phyloP scores from a whole-genome alignment of 2,888 invertebrate genomes.

The Drosophila kambysellisi region DNA sequence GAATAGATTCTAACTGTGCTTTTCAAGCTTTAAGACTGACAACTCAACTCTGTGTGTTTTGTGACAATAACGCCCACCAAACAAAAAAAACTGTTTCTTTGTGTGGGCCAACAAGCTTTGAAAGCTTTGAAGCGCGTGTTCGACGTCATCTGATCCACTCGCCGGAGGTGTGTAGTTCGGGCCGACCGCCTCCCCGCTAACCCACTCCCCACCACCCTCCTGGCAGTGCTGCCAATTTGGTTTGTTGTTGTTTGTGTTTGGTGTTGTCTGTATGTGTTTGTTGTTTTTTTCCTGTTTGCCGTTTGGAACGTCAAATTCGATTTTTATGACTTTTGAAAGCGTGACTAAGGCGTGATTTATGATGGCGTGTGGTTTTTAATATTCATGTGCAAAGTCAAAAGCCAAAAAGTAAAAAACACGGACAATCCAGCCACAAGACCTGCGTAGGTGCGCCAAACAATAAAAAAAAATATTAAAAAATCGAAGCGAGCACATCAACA shows the following conservation, averaged over 20 bases:
- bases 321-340: conserved; percentile 85
- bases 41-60: background rate
- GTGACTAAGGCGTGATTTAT: conserved; percentile 85
- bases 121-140: conserved; percentile 39
- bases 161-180: conserved; percentile 19
- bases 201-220: background rate
- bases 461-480: conserved; percentile 49
- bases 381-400: conserved; percentile 81
- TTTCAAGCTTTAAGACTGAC: conserved; percentile 3
- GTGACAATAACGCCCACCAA: conserved; percentile 53
- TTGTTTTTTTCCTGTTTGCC: conserved; percentile 31
- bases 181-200: background rate
- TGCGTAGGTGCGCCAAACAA: conserved; percentile 82
- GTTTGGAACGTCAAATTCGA: conserved; percentile 82
- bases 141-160: conserved; percentile 44
- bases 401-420: conserved; percentile 43
- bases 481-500: conserved; percentile 45
- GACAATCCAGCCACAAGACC: conserved; percentile 39
- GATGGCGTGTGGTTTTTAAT: conserved; percentile 85
- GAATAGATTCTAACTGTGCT: conserved; percentile 24
- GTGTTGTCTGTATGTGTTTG: conserved; percentile 26
- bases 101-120: conserved; percentile 21
- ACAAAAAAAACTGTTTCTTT: conserved; percentile 10
- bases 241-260: conserved; percentile 32
- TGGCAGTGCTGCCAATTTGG: conserved; percentile 43